phyloP scores from a whole-genome alignment of 2,113 vertebrate genomes.

The Rhabdomys dilectus region DNA sequence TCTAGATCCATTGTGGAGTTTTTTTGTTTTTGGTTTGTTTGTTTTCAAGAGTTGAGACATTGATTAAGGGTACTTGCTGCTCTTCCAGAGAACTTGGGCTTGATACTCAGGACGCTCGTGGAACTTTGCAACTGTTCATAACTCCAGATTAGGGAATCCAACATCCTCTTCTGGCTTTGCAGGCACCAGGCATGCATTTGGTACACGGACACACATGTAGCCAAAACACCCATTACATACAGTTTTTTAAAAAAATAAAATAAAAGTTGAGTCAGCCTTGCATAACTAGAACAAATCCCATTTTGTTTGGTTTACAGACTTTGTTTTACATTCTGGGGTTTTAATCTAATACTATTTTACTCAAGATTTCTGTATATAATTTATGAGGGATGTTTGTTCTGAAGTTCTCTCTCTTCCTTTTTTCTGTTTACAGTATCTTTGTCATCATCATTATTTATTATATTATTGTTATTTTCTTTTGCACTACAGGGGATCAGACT shows the following conservation, averaged over 20 bases:
- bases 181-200: not conserved
- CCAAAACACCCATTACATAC: not conserved
- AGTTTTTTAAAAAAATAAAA: not conserved
- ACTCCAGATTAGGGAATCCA: not conserved
- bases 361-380: not conserved
- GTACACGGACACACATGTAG: not conserved
- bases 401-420: not conserved
- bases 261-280: not conserved
- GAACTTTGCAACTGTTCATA: not conserved
- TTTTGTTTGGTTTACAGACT: not conserved
- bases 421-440: not conserved
- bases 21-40: not conserved
- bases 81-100: not conserved
- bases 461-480: not conserved
- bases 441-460: not conserved
- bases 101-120: not conserved
- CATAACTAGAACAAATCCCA: not conserved
- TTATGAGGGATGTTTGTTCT: not conserved
- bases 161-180: not conserved
- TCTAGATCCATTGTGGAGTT: not conserved
- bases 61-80: not conserved
- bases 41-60: not conserved
- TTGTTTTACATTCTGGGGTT: not conserved
- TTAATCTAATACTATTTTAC: slow-evolving; percentile 28
- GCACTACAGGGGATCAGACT: not conserved